Evolutionary conservation across 1,140 invertebrate species (phyloP).

Genomic region (Hyles vespertilio): DNA sequence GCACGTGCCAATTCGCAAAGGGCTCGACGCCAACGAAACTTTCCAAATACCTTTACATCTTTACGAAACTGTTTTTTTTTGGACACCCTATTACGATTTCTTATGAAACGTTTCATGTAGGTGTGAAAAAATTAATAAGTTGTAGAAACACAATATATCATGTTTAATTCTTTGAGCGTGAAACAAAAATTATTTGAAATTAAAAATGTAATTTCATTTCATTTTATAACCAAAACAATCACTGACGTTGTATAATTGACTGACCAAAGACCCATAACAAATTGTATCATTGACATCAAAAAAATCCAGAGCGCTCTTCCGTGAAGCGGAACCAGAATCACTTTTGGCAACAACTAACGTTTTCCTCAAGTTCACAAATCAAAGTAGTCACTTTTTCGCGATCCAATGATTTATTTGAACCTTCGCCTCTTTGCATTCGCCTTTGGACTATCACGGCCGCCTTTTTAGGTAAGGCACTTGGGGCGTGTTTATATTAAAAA

Average conservation of each 20-base stretch:
- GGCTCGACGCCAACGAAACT: constrained; percentile 10
- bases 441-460: constrained; percentile 22
- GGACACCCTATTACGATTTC: neutral
- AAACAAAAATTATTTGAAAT: too few relatives aligned
- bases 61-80: constrained; percentile 18
- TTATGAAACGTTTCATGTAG: too few relatives aligned
- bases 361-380: constrained; percentile 14
- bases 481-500: constrained; percentile 13
- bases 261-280: too few relatives aligned
- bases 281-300: too few relatives aligned
- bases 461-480: constrained; percentile 17
- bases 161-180: too few relatives aligned
- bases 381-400: constrained; percentile 25
- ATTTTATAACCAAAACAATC: too few relatives aligned
- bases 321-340: too few relatives aligned
- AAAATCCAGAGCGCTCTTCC: too few relatives aligned
- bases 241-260: too few relatives aligned
- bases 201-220: too few relatives aligned
- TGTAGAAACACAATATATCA: too few relatives aligned
- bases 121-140: too few relatives aligned
- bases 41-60: constrained; percentile 13
- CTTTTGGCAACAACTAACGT: constrained; percentile 16
- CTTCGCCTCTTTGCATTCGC: constrained; percentile 31
- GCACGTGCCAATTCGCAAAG: constrained; percentile 8
- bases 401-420: constrained; percentile 31